These are phyloP conservation scores for Nymphalis polychloros DNA, from an alignment of 2,888 invertebrate species.

Conservation along the genomic window DNA sequence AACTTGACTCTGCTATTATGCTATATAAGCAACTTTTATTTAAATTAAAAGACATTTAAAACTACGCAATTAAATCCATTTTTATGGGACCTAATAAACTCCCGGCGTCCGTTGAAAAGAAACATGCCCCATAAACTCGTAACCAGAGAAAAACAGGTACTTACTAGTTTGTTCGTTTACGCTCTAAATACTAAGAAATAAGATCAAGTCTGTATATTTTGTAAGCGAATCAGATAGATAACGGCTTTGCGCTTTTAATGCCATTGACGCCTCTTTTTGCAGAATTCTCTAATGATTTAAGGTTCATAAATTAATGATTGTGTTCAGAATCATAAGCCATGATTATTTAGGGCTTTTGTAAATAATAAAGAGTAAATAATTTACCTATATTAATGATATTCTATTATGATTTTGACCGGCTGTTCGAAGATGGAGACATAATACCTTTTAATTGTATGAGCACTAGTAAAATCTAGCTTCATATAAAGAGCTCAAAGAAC, in stretches of 20 bases:
- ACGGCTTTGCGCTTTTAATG: not conserved
- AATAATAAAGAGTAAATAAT: too few species aligned
- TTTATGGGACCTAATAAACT: conserved; percentile 17
- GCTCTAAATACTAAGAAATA: conserved; percentile 30
- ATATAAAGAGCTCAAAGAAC: too few species aligned
- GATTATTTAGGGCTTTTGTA: too few species aligned
- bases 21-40: too few species aligned
- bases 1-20: too few species aligned
- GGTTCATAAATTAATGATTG: not conserved
- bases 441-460: too few species aligned
- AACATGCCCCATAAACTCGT: conserved; percentile 27
- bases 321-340: not conserved
- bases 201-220: conserved; percentile 17
- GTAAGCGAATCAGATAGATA: conserved; percentile 12
- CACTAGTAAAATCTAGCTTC: too few species aligned
- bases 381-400: too few species aligned
- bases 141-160: conserved; percentile 22
- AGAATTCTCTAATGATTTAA: not conserved
- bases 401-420: too few species aligned
- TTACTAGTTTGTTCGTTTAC: conserved; percentile 27
- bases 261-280: not conserved
- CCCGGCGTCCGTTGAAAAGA: conserved; percentile 18
- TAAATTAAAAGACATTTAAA: not conserved
- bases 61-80: not conserved
- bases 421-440: too few species aligned